These are phyloP conservation scores for Palaemon carinicauda DNA, from an alignment of 1,140 invertebrate species.

Conservation along the genomic window DNA sequence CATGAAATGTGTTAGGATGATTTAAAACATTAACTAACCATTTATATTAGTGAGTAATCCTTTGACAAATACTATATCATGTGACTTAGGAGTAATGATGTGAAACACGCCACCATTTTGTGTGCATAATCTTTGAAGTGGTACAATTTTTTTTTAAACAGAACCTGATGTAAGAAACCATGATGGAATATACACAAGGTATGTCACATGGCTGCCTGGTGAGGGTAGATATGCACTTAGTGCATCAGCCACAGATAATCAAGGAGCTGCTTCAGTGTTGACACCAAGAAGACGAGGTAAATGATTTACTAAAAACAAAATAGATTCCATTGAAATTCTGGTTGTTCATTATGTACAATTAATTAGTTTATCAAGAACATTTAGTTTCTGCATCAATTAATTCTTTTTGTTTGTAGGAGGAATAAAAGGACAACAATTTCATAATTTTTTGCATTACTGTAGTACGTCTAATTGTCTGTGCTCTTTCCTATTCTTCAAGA, in stretches of 20 bases:
- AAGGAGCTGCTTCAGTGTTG: slow-evolving; percentile 38
- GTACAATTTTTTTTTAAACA: slow-evolving; percentile 15
- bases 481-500: slow-evolving; percentile 25
- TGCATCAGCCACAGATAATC: slow-evolving; percentile 33
- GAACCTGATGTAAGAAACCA: slow-evolving; percentile 43
- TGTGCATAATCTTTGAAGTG: too few species aligned
- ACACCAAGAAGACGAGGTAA: slow-evolving; percentile 25
- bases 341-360: too few species aligned
- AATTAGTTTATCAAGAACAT: too few species aligned
- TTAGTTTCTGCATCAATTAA: neutral
- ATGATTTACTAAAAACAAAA: neutral
- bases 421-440: too few species aligned
- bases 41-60: too few species aligned
- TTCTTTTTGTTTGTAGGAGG: neutral
- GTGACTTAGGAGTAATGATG: too few species aligned
- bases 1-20: too few species aligned
- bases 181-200: slow-evolving; percentile 37
- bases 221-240: slow-evolving; percentile 38
- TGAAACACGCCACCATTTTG: too few species aligned
- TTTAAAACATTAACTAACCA: too few species aligned
- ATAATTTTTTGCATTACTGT: too few species aligned
- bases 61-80: too few species aligned
- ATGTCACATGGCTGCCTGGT: slow-evolving; percentile 40
- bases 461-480: too few species aligned
- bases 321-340: neutral